These are phyloP conservation scores for Ophioninae sp. DNA, from an alignment of 2,888 invertebrate genomes.

Conservation along the genomic window DNA sequence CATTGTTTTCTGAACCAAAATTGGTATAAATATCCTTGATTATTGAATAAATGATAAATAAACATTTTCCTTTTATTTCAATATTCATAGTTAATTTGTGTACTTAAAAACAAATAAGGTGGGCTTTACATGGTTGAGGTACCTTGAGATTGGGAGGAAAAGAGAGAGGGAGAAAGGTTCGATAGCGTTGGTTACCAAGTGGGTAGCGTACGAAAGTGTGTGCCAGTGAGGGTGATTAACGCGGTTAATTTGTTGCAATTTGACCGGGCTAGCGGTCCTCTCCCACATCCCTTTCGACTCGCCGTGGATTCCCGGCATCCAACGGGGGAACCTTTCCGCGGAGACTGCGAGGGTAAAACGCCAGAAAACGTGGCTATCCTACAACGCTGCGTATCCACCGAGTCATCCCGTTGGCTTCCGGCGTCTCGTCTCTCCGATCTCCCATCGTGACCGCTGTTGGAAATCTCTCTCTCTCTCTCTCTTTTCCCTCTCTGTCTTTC, in stretches of 20 bases:
- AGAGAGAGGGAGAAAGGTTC: conserved; percentile 26
- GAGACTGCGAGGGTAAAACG: conserved; percentile 29
- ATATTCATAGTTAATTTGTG: too few relatives aligned
- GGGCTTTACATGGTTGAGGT: too few relatives aligned
- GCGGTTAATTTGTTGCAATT: conserved; percentile 79
- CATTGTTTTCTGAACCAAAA: too few relatives aligned
- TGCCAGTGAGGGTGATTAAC: conserved; percentile 74
- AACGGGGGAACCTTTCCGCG: conserved; percentile 58
- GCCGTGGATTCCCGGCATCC: conserved; percentile 37
- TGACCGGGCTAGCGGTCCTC: conserved; percentile 69
- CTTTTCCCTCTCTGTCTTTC: conserved; percentile 23
- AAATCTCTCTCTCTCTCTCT: conserved; percentile 26
- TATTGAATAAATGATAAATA: too few relatives aligned
- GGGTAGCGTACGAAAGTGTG: conserved; percentile 67
- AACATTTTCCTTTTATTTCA: too few relatives aligned
- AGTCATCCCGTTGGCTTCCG: conserved; percentile 61
- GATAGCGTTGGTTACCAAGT: conserved; percentile 48
- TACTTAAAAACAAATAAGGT: too few relatives aligned
- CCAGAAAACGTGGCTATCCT: conserved; percentile 43
- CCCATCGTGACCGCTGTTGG: conserved; percentile 52
- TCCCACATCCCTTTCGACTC: conserved; percentile 40
- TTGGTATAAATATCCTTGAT: too few relatives aligned
- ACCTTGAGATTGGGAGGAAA: neutral
- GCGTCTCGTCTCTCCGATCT: conserved; percentile 52
- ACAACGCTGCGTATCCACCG: conserved; percentile 38